These are phyloP conservation scores for Dusona sp. DNA, from an alignment of 2,888 invertebrate genomes.

Conservation along the genomic window DNA sequence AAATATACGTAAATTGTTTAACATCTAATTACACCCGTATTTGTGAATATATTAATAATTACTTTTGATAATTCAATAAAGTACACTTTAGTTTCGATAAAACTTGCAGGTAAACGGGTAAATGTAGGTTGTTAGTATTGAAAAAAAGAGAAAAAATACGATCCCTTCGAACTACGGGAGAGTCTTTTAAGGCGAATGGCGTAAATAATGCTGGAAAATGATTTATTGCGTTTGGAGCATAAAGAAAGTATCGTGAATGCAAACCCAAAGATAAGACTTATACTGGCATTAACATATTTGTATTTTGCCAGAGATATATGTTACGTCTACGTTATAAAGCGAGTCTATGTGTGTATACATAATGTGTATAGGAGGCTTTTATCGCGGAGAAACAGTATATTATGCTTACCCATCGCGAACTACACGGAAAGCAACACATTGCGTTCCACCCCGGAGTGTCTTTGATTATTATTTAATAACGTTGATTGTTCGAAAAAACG, in stretches of 20 bases:
- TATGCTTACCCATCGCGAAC: conserved; percentile 65
- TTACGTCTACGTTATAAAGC: background rate
- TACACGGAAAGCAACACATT: conserved; percentile 49
- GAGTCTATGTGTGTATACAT: background rate
- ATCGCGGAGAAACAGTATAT: conserved; percentile 58
- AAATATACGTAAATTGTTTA: background rate
- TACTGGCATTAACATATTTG: conserved; percentile 13
- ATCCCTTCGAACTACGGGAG: background rate
- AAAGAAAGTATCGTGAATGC: conserved; percentile 28
- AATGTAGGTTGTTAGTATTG: background rate
- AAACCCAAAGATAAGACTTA: conserved; percentile 41
- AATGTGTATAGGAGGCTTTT: conserved; percentile 16
- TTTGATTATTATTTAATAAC: conserved; percentile 69
- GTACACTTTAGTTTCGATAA: background rate
- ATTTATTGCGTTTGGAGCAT: conserved; percentile 14
- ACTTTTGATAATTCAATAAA: background rate
- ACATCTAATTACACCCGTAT: too few relatives aligned
- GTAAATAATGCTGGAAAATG: conserved; percentile 43
- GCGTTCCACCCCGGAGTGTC: conserved; percentile 46
- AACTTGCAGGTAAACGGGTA: background rate
- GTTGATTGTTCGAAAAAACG: conserved; percentile 52
- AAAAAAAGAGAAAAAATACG: background rate
- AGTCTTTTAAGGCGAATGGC: conserved; percentile 13
- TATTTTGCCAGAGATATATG: conserved; percentile 13
- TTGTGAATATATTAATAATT: background rate